Evolutionary conservation across 2,113 vertebrate species (phyloP).

Genomic region (Spilogale gracilis): DNA sequence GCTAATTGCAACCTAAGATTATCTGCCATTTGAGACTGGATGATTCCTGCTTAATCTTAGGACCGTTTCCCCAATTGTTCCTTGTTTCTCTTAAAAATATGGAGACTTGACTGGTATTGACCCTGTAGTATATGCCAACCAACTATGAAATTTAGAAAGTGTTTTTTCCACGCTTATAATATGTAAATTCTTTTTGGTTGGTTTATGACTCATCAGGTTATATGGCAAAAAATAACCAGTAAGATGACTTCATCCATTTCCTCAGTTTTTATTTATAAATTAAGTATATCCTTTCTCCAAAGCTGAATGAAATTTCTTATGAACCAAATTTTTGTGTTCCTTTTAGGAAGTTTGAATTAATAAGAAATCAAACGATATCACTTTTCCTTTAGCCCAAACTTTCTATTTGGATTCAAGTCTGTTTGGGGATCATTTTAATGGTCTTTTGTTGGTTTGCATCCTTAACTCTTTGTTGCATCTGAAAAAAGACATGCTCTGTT

Average conservation of each 20-base stretch:
- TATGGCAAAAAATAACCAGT: not conserved
- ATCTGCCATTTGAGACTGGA: not conserved
- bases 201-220: not conserved
- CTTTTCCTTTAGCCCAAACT: conserved; percentile 3
- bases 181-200: not conserved
- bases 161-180: conserved; percentile 4
- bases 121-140: not conserved
- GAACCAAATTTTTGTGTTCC: conserved; percentile 10
- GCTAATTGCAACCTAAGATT: not conserved
- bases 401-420: conserved; percentile 36
- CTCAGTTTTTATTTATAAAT: conserved; percentile 6
- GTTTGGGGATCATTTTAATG: conserved; percentile 42
- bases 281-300: conserved; percentile 8
- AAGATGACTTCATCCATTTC: not conserved
- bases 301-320: conserved; percentile 25
- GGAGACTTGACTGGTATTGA: not conserved
- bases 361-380: not conserved
- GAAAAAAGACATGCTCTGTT: conserved; percentile 15
- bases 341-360: conserved; percentile 55
- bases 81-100: conserved; percentile 28
- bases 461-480: conserved; percentile 55
- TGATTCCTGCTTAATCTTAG: conserved; percentile 34
- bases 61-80: not conserved
- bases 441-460: not conserved
- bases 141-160: not conserved